phyloP scores from a whole-genome alignment of 2,113 vertebrate genomes.

The Pampusana beccarii region DNA sequence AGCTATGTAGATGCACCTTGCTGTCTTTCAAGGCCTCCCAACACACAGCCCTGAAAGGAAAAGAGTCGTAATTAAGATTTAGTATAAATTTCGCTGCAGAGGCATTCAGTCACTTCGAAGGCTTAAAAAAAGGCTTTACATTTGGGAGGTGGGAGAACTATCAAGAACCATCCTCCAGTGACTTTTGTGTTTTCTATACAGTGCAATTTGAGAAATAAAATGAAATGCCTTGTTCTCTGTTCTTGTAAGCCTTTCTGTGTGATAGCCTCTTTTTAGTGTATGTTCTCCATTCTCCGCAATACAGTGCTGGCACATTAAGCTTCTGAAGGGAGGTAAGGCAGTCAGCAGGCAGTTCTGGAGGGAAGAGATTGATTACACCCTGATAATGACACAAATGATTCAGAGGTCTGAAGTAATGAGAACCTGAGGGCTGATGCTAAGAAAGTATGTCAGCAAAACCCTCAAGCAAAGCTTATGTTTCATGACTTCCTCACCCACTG shows the following conservation, averaged over 20 bases:
- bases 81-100: neutral
- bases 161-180: neutral
- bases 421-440: neutral
- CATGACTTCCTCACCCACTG: neutral
- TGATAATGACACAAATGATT: neutral
- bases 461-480: neutral
- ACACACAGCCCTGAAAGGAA: neutral
- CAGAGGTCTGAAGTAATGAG: neutral
- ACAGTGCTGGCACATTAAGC: neutral
- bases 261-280: neutral
- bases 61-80: neutral
- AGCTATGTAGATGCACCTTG: rapidly evolving
- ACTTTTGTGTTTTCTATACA: neutral
- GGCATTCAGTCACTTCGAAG: neutral
- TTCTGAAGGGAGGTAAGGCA: neutral
- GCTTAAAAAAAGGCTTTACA: neutral
- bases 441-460: neutral
- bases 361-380: neutral
- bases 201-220: neutral
- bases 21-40: neutral
- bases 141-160: neutral
- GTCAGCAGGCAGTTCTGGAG: neutral
- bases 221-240: neutral
- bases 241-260: neutral
- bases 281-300: rapidly evolving